Evolutionary conservation across 2,888 invertebrate species (phyloP).

Genomic region (Hirtodrosophila duncani): DNA sequence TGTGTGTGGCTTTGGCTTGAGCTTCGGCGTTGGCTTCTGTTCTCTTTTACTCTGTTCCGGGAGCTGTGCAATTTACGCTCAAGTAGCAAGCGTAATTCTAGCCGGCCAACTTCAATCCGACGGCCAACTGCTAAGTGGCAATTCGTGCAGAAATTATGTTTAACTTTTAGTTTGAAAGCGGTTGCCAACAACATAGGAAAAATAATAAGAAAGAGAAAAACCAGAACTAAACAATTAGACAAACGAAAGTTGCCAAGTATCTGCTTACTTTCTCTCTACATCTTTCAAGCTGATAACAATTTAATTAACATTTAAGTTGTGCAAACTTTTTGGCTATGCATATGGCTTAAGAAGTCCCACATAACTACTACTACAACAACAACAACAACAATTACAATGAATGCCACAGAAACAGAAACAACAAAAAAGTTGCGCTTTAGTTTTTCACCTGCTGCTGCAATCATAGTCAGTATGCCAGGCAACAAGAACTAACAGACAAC

Average conservation of each 20-base stretch:
- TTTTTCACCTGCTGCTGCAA: conserved; percentile 45
- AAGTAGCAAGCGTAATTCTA: conserved; percentile 46
- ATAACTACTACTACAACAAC: neutral
- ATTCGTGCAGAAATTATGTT: conserved; percentile 69
- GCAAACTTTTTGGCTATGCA: conserved; percentile 40
- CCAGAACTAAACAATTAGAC: conserved; percentile 22
- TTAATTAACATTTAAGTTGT: conserved; percentile 68
- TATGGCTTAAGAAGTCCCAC: conserved; percentile 28
- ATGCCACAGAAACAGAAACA: conserved; percentile 10
- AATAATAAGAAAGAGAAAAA: conserved; percentile 14
- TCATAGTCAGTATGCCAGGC: conserved; percentile 39
- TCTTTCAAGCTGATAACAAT: conserved; percentile 42
- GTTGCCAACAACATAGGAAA: conserved; percentile 21
- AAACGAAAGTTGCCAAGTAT: conserved; percentile 2
- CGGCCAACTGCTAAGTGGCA: conserved; percentile 54
- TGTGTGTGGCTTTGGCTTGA: conserved; percentile 41
- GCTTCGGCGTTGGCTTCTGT: conserved; percentile 1
- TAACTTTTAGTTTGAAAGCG: conserved; percentile 62
- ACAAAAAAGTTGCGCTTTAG: conserved; percentile 29
- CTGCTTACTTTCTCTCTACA: neutral
- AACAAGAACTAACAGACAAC: conserved; percentile 21
- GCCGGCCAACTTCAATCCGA: conserved; percentile 41
- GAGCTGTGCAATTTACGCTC: conserved; percentile 64
- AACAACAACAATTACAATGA: conserved; percentile 4
- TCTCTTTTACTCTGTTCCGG: neutral